Evolutionary conservation across 2,797 vertebrate species (phyloP), one percentile per base, ranked within the genome.

Genomic region (Ambastaia sidthimunki): DNA sequence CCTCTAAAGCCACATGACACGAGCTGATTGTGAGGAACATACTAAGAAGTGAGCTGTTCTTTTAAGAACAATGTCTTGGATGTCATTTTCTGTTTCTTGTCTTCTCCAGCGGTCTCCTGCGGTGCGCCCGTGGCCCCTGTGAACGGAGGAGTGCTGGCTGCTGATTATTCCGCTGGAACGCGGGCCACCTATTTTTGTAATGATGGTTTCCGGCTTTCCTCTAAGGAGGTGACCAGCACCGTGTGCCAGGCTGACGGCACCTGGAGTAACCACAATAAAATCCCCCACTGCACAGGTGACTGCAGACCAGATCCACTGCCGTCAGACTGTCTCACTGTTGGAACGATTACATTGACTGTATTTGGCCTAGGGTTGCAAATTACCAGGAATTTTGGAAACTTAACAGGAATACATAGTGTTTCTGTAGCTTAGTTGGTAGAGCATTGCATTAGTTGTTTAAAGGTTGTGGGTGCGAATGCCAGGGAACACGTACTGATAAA

Each of bases 201-300:
- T 89, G 94, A 95, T 65, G 98, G 98, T 62, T 99, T 96, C 60
- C 93, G 96, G 84, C 93, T 99, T 23, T 98, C 97, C 79, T 98
- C 98, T 68, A 99, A 99, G 89, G 98, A 99, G 89, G 94, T 99
- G 83, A 98, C 96, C 28, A 96, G 95, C 78, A 96, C 97, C 19
- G 89, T 96, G 77, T 99, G 98, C 92, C 98, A 98, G 85, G 95
- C 97, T 1, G 98, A 99, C 84, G 96, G 97, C 69, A 97, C 95
- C 55, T 99, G 98, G 98, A 99, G 97, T 92, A 98, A 96, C 90
- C 98, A 98, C 87, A 99, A 99, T 90, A 99, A 98, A 94, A 98
- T 96, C 83, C 98, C 98, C 66, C 96, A 96, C 48, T 99, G 98
- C 91, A 96, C 96, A 62, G 96, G 98, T 95, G 88, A 92, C 90